Conservation (phyloP, 2,888 invertebrate species). For the Dasypolia templi region DNA sequence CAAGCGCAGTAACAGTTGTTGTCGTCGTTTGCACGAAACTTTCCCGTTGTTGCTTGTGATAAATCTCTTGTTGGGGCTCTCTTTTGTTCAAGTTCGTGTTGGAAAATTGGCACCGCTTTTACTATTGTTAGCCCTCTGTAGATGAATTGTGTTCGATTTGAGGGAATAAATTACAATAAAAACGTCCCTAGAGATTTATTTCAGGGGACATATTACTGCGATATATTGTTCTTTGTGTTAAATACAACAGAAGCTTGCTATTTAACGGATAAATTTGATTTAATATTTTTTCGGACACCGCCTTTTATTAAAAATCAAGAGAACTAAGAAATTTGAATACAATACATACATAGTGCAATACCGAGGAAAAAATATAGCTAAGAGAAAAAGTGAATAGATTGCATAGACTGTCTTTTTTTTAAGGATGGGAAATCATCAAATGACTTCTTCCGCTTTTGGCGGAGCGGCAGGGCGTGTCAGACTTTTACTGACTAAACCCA, state of each 20-base stretch:
- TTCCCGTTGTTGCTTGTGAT: slow-evolving; percentile 73
- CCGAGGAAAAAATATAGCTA: slow-evolving; percentile 54
- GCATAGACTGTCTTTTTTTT: too few species aligned
- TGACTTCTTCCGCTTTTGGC: too few species aligned
- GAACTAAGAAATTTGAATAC: not conserved
- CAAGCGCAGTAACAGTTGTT: slow-evolving; percentile 66
- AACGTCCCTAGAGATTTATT: slow-evolving; percentile 55
- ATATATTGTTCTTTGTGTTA: slow-evolving; percentile 56
- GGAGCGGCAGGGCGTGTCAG: too few species aligned
- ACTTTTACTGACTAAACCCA: too few species aligned
- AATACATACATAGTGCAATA: slow-evolving; percentile 18
- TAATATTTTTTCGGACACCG: slow-evolving; percentile 6
- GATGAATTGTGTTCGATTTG: slow-evolving; percentile 69
- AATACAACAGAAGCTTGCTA: slow-evolving; percentile 24
- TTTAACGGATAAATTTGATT: slow-evolving; percentile 13
- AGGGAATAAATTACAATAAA: slow-evolving; percentile 62
- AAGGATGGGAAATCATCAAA: too few species aligned
- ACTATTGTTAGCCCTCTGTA: slow-evolving; percentile 69
- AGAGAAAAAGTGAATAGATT: slow-evolving; percentile 58
- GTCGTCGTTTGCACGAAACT: slow-evolving; percentile 68
- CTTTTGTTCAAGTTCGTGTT: slow-evolving; percentile 73
- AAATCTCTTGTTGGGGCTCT: slow-evolving; percentile 70
- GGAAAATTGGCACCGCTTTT: slow-evolving; percentile 72
- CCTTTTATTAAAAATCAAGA: slow-evolving; percentile 2
- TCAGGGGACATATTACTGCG: slow-evolving; percentile 42